Percentiles rank a stretch among this genome's conserved stretches.
Evolutionary conservation across 2,797 vertebrate genomes (phyloP).

Genomic region (Anas georgica): DNA sequence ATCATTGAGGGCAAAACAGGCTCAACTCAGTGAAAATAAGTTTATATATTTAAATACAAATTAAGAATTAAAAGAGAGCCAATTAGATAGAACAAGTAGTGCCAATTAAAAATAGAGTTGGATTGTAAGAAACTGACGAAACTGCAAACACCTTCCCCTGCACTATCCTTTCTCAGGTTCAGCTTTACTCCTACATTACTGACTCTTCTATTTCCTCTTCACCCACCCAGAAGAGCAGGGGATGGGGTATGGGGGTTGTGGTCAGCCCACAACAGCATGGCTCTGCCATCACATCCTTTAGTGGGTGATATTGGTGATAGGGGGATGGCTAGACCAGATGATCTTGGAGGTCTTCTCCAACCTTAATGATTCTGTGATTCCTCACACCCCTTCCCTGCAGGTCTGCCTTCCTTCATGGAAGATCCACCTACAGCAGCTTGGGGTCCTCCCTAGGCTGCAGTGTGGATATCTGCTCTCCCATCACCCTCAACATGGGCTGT

Average conservation of each 20-base stretch:
- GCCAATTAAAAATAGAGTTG: not conserved
- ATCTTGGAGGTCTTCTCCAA: no score
- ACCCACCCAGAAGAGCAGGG: not conserved
- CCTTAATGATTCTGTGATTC: no score
- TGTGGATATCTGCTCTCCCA: fast-evolving
- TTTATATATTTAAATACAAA: not conserved
- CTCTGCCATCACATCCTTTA: not conserved
- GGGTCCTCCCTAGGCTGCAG: not conserved
- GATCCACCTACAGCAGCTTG: fast-evolving
- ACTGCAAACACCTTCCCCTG: not conserved
- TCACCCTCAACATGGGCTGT: not conserved
- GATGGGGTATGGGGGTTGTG: not conserved
- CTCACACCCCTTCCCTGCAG: not conserved
- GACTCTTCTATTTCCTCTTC: not conserved
- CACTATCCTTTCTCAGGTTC: not conserved
- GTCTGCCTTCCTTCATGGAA: not conserved
- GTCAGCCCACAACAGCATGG: not conserved
- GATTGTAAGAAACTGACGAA: not conserved
- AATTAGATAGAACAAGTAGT: not conserved
- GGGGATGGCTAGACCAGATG: no score
- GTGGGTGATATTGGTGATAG: no score
- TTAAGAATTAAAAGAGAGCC: no score
- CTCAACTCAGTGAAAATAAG: not conserved
- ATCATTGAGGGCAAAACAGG: not conserved
- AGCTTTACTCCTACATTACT: not conserved